These are phyloP conservation scores for Temnothorax nylanderi DNA, from an alignment of 1,140 invertebrate species.

Conservation along the genomic window DNA sequence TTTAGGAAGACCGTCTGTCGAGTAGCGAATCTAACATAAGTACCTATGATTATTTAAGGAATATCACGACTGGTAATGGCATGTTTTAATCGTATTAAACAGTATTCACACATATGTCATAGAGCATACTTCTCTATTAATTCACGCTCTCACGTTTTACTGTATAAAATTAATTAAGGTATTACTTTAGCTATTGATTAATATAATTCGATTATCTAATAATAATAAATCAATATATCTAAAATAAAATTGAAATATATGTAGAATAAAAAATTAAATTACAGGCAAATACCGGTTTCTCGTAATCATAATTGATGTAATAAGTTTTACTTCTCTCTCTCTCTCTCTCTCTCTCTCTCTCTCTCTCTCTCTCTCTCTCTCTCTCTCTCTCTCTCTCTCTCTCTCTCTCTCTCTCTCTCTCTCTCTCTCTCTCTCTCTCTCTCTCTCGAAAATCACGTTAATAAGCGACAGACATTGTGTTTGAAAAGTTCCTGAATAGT, in stretches of 20 bases:
- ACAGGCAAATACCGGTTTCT: background rate
- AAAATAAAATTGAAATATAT: background rate
- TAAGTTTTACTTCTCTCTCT: background rate
- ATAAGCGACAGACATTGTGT: background rate
- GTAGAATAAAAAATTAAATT: background rate
- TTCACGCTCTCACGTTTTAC: background rate
- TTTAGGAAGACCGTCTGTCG: background rate
- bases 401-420: too few species aligned
- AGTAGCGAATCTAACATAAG: background rate
- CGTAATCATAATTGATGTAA: background rate
- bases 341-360: too few species aligned
- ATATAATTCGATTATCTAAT: background rate
- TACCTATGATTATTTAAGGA: background rate
- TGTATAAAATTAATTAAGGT: background rate
- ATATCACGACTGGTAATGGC: background rate
- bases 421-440: too few species aligned
- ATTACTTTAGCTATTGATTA: background rate
- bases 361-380: too few species aligned
- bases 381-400: too few species aligned
- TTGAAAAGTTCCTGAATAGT: background rate
- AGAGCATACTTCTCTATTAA: background rate
- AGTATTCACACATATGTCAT: background rate
- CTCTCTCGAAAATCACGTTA: background rate
- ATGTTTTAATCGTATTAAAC: background rate
- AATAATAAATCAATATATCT: too few species aligned